Evolutionary conservation across 2,888 invertebrate genomes (phyloP).

Genomic region (Lochmaea capreae): DNA sequence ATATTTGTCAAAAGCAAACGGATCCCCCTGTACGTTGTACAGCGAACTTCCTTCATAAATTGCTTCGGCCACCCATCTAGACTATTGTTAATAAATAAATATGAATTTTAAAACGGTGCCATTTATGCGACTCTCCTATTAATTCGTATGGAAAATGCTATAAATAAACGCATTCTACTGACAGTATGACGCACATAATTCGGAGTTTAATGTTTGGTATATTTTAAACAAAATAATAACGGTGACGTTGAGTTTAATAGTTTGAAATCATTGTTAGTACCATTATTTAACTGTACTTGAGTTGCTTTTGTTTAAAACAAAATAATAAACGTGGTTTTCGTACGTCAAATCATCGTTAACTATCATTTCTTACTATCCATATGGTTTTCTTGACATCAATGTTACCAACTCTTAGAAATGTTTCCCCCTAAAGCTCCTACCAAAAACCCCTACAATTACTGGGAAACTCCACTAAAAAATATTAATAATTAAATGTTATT

Average conservation of each 20-base stretch:
- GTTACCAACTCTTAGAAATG: too few relatives aligned
- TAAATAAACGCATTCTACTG: background rate
- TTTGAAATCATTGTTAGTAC: background rate
- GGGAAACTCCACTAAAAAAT: too few relatives aligned
- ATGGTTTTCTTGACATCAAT: too few relatives aligned
- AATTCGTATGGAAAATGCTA: background rate
- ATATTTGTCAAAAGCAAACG: background rate
- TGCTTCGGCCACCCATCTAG: background rate
- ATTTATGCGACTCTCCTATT: constrained; percentile 1
- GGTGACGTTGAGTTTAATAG: background rate
- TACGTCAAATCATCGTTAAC: background rate
- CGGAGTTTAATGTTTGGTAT: background rate
- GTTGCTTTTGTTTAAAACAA: background rate
- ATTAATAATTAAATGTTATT: too few relatives aligned
- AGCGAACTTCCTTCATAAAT: background rate
- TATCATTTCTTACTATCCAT: background rate
- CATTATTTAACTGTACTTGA: background rate
- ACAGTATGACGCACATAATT: constrained; percentile 2
- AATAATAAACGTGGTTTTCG: background rate
- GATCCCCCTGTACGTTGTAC: background rate
- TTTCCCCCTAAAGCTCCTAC: too few relatives aligned
- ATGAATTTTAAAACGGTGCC: background rate
- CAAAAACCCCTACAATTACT: too few relatives aligned
- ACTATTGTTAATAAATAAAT: background rate
- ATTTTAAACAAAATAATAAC: constrained; percentile 1